A percentile compares a stretch with the other conserved stretches of the same genome.
phyloP scores from a whole-genome alignment of 2,113 vertebrate genomes.

The Hemicordylus capensis region DNA sequence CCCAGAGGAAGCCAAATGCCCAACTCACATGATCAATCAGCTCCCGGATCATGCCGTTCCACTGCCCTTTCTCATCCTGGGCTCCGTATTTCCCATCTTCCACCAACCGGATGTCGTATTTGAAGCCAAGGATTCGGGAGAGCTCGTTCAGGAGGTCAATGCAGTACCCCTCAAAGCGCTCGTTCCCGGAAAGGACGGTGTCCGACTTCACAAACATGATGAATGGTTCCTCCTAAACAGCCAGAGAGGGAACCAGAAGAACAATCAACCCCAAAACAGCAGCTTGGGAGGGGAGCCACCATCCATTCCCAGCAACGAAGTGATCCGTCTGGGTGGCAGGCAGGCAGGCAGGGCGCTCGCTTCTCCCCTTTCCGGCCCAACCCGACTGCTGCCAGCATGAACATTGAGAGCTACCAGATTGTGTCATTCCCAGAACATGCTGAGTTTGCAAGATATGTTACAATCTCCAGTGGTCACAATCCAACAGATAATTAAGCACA shows the following conservation, averaged over 20 bases:
- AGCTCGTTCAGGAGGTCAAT: slow-evolving; percentile 96
- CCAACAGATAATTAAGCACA: background rate
- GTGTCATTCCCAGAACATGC: slow-evolving; percentile 39
- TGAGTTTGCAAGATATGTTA: slow-evolving; percentile 45
- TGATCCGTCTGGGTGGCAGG: accelerated
- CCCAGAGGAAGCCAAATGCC: too few relatives aligned
- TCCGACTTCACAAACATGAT: slow-evolving; percentile 98
- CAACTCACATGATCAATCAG: slow-evolving; percentile 97
- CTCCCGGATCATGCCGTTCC: slow-evolving; percentile 98
- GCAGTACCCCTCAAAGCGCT: slow-evolving; percentile 98
- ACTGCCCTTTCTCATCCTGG: slow-evolving; percentile 97
- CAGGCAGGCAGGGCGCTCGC: too few relatives aligned
- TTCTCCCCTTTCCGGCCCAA: background rate
- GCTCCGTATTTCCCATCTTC: slow-evolving; percentile 94
- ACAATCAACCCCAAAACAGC: background rate
- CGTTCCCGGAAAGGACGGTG: slow-evolving; percentile 91
- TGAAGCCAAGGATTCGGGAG: slow-evolving; percentile 91
- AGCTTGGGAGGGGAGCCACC: accelerated
- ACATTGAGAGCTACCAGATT: background rate
- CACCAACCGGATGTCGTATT: slow-evolving; percentile 94
- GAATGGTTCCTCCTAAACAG: slow-evolving; percentile 93
- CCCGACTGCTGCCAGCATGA: background rate
- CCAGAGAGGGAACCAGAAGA: background rate
- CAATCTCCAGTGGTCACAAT: background rate
- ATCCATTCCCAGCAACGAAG: background rate